Conservation (phyloP, 1,140 invertebrate species). For the Aphis gossypii region DNA sequence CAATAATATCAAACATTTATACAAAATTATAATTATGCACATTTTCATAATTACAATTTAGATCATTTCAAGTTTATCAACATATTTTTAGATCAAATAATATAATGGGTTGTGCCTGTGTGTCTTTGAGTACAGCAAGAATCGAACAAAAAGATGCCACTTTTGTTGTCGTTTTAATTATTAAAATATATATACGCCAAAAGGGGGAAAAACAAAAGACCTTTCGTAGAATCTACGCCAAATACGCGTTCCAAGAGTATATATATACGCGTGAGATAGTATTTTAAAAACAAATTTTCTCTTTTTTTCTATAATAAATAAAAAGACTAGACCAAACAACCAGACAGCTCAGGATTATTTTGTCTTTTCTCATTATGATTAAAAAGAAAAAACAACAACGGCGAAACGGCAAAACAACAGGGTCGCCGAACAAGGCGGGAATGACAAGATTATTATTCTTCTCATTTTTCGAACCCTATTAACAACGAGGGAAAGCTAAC, state of each 20-base stretch:
- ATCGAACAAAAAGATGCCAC: constrained; percentile 16
- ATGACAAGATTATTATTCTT: constrained; percentile 47
- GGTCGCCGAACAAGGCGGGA: neutral
- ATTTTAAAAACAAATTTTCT: neutral
- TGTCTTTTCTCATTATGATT: constrained; percentile 30
- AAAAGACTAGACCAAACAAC: constrained; percentile 29
- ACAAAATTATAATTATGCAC: neutral
- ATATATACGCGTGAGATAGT: neutral
- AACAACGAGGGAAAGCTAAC: constrained; percentile 29
- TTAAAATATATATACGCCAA: constrained; percentile 19
- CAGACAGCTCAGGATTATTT: constrained; percentile 30
- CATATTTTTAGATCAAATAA: constrained; percentile 15
- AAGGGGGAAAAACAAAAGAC: constrained; percentile 19
- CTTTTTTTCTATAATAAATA: neutral
- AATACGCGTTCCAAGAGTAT: neutral
- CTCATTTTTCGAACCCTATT: constrained; percentile 52
- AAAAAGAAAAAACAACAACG: neutral
- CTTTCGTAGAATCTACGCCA: neutral
- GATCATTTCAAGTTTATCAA: neutral
- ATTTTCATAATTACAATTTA: neutral
- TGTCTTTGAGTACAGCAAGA: neutral
- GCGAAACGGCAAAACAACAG: constrained; percentile 7
- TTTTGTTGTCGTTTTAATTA: constrained; percentile 50
- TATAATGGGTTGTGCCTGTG: neutral
- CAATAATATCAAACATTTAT: neutral